Conservation (phyloP, 2,797 vertebrate species). For the Etheostoma perlongum region DNA sequence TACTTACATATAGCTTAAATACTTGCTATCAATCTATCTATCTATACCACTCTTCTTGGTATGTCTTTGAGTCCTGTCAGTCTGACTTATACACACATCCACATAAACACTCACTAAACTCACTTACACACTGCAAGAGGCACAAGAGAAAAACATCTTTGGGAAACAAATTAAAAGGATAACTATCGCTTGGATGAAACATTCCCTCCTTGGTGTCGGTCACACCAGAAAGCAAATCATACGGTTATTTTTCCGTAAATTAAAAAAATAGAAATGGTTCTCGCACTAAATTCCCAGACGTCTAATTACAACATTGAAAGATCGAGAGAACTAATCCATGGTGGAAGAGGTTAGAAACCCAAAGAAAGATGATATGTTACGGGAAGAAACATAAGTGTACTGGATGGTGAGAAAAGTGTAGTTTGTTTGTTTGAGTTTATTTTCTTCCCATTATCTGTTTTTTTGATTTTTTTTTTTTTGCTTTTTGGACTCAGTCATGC, state of each 20-base stretch:
- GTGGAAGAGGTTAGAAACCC: slow-evolving; percentile 57
- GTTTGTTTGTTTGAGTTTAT: slow-evolving; percentile 26
- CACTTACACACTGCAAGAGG: slow-evolving; percentile 26
- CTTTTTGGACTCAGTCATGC: not conserved
- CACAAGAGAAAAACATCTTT: slow-evolving; percentile 50
- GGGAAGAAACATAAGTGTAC: slow-evolving; percentile 37
- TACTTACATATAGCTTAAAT: not conserved
- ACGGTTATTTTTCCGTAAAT: slow-evolving; percentile 66
- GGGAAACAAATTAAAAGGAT: slow-evolving; percentile 70
- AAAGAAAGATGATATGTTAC: slow-evolving; percentile 54
- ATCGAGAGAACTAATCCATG: slow-evolving; percentile 51
- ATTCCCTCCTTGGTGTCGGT: slow-evolving; percentile 46
- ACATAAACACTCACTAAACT: slow-evolving; percentile 34
- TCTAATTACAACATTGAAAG: slow-evolving; percentile 69
- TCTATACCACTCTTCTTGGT: not conserved
- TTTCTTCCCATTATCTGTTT: slow-evolving; percentile 2
- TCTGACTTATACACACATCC: slow-evolving; percentile 28
- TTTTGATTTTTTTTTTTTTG: not conserved
- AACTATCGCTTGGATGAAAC: slow-evolving; percentile 45
- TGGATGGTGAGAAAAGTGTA: slow-evolving; percentile 41
- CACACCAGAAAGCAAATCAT: slow-evolving; percentile 60
- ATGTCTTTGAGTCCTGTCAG: slow-evolving; percentile 5
- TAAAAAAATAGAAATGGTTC: slow-evolving; percentile 61
- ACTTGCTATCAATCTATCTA: not conserved
- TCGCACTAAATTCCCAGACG: slow-evolving; percentile 59